Evolutionary conservation across 2,888 invertebrate species (phyloP).

Genomic region (Mechanitis messenoides): DNA sequence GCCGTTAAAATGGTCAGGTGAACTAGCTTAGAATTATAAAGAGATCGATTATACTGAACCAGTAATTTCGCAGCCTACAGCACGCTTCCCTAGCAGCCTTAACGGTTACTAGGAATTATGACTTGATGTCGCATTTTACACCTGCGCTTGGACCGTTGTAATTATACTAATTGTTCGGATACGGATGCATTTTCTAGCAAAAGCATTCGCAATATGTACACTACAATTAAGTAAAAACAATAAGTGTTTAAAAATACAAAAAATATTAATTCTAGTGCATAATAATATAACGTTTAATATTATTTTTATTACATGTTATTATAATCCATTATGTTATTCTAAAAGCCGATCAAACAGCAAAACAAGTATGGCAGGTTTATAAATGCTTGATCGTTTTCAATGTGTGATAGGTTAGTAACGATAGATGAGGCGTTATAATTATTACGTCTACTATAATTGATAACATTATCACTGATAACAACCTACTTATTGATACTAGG

Average conservation of each 20-base stretch:
- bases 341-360: neutral
- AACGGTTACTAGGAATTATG: slow-evolving; percentile 71
- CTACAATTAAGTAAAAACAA: slow-evolving; percentile 4
- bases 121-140: slow-evolving; percentile 58
- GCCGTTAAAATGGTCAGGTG: slow-evolving; percentile 51
- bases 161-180: slow-evolving; percentile 64
- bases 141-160: slow-evolving; percentile 67
- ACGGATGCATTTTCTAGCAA: slow-evolving; percentile 30
- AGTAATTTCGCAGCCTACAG: slow-evolving; percentile 66
- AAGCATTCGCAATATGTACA: slow-evolving; percentile 13
- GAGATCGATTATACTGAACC: slow-evolving; percentile 60
- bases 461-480: slow-evolving; percentile 16
- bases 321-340: no score
- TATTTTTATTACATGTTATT: no score
- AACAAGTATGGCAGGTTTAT: slow-evolving; percentile 47
- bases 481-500: no score
- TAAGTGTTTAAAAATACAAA: neutral
- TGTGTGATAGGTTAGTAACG: slow-evolving; percentile 45
- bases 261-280: no score
- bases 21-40: slow-evolving; percentile 63
- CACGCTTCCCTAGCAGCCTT: slow-evolving; percentile 67
- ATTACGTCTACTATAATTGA: slow-evolving; percentile 49
- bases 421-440: slow-evolving; percentile 60
- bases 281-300: no score
- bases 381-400: slow-evolving; percentile 47